Evolutionary conservation across 2,797 vertebrate species (phyloP).

Genomic region (Platyrinchus mystaceus): DNA sequence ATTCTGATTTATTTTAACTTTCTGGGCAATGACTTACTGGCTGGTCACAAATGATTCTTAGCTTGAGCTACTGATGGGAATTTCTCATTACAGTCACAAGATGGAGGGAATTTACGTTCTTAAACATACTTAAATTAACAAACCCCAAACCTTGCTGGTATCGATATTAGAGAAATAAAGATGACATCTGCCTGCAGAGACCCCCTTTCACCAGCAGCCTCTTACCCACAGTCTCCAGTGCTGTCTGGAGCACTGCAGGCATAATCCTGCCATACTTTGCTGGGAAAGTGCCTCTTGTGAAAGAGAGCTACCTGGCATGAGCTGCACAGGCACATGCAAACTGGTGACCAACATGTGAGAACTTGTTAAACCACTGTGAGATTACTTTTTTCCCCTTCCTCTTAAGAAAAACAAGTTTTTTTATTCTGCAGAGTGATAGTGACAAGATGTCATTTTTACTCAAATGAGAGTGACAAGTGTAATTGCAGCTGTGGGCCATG

Average conservation of each 20-base stretch:
- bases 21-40: neutral
- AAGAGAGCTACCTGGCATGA: neutral
- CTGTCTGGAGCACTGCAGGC: neutral
- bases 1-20: slow-evolving; percentile 24
- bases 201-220: neutral
- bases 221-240: neutral
- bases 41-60: slow-evolving; percentile 3
- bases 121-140: neutral
- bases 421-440: neutral
- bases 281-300: neutral
- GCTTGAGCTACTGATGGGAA: neutral
- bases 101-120: neutral
- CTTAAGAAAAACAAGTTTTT: neutral
- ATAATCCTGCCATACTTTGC: neutral
- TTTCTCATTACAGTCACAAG: neutral
- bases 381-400: neutral
- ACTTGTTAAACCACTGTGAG: neutral
- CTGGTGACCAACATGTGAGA: accelerated
- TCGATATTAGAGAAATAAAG: neutral
- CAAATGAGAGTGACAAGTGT: neutral
- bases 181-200: neutral
- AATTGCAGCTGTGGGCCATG: neutral
- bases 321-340: neutral
- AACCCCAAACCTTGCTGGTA: neutral
- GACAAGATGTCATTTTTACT: neutral